Evolutionary conservation across 2,888 invertebrate species (phyloP).

Genomic region (Troglohyphantes excavatus): DNA sequence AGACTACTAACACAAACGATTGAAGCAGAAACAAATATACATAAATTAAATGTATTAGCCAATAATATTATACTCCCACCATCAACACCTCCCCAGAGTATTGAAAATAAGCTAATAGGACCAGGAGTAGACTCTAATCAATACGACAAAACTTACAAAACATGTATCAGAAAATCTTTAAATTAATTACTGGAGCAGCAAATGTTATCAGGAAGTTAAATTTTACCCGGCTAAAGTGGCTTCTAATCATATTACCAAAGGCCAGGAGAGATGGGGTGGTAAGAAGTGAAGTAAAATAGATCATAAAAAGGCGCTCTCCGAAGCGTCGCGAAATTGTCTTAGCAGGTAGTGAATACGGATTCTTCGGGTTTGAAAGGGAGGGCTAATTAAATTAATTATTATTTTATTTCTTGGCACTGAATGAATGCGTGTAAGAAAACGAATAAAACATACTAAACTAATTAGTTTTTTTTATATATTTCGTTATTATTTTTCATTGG

Average conservation of each 20-base stretch:
- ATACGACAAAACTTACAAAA: neutral
- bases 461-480: no score
- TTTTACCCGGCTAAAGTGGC: conserved; percentile 23
- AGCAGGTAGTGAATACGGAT: conserved; percentile 1
- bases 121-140: neutral
- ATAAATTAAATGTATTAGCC: neutral
- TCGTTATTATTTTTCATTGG: neutral
- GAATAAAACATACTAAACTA: neutral
- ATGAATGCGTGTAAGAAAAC: neutral
- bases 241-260: conserved; percentile 48
- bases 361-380: neutral
- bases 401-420: neutral
- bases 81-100: neutral
- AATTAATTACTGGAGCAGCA: neutral
- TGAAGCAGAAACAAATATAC: neutral
- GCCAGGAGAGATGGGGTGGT: neutral
- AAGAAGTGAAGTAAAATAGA: neutral
- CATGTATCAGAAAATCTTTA: conserved; percentile 9
- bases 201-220: conserved; percentile 12
- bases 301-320: neutral
- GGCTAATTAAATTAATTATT: conserved; percentile 19
- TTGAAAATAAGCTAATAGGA: neutral
- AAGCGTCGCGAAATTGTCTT: conserved; percentile 17
- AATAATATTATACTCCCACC: neutral
- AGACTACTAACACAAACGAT: neutral